Conservation (phyloP, 2,888 invertebrate genomes). For the Cryptocephalus moraei region DNA sequence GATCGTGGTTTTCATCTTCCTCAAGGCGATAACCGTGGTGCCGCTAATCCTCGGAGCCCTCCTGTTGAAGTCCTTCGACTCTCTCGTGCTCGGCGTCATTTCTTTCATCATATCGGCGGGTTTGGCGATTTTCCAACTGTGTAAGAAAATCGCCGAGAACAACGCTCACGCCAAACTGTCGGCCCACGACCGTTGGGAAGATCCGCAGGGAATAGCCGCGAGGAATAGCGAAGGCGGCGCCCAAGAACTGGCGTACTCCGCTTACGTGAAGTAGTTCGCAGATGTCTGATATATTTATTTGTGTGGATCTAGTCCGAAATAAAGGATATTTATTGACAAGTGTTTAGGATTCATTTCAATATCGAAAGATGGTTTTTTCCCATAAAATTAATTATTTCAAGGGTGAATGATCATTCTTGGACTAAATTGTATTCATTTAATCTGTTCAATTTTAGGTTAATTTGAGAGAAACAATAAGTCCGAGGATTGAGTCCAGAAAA, state of each 20-base stretch:
- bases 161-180: constrained; percentile 54
- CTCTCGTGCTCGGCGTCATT: constrained; percentile 79
- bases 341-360: too few relatives aligned
- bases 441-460: too few relatives aligned
- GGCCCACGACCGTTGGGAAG: constrained; percentile 63
- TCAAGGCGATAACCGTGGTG: constrained; percentile 80
- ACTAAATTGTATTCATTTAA: too few relatives aligned
- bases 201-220: constrained; percentile 63
- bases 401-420: too few relatives aligned
- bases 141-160: constrained; percentile 80
- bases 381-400: too few relatives aligned
- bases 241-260: constrained; percentile 60
- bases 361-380: too few relatives aligned
- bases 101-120: constrained; percentile 78
- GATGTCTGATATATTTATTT: too few relatives aligned
- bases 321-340: too few relatives aligned
- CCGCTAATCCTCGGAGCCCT: constrained; percentile 77
- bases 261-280: constrained; percentile 18
- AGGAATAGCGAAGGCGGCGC: constrained; percentile 43
- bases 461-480: too few relatives aligned
- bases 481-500: too few relatives aligned
- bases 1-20: constrained; percentile 71
- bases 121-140: constrained; percentile 79
- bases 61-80: constrained; percentile 81
- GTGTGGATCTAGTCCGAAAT: too few relatives aligned